These are phyloP conservation scores for Psococerastis gibbosa DNA, from an alignment of 2,888 invertebrate genomes.

Conservation along the genomic window DNA sequence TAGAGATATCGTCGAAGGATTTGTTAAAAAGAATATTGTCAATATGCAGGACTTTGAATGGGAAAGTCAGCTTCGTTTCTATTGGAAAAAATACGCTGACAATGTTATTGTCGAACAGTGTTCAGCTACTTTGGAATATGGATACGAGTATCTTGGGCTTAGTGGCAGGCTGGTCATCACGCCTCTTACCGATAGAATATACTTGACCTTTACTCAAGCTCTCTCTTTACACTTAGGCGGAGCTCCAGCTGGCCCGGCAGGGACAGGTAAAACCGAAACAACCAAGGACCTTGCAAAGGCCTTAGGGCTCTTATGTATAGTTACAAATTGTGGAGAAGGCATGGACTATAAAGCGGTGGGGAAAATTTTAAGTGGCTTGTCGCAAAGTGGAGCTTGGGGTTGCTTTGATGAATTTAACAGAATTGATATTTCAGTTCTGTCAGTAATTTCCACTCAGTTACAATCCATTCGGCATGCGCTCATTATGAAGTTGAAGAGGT, in stretches of 20 bases:
- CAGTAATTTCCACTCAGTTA: conserved; percentile 80
- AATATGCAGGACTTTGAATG: conserved; percentile 77
- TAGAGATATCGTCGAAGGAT: conserved; percentile 67
- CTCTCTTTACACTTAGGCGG: conserved; percentile 81
- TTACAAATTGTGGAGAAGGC: conserved; percentile 85
- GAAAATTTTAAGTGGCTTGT: conserved; percentile 53
- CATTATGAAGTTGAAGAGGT: conserved; percentile 49
- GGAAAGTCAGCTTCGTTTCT: conserved; percentile 85
- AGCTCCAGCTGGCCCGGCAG: conserved; percentile 68
- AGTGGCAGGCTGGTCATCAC: conserved; percentile 83
- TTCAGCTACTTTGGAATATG: conserved; percentile 68
- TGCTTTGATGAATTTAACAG: conserved; percentile 92
- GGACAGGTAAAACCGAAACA: conserved; percentile 83
- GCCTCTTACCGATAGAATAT: conserved; percentile 80
- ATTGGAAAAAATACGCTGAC: conserved; percentile 69
- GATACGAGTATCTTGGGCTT: conserved; percentile 90
- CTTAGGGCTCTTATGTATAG: conserved; percentile 59
- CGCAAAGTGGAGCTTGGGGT: conserved; percentile 87
- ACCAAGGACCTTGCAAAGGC: conserved; percentile 84
- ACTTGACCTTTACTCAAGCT: conserved; percentile 83
- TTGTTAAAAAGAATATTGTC: conserved; percentile 42
- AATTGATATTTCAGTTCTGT: conserved; percentile 79
- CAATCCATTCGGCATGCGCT: conserved; percentile 76
- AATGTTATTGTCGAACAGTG: conserved; percentile 70
- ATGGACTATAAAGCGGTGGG: conserved; percentile 78